Percentiles rank a stretch among this genome's conserved stretches.
Evolutionary conservation across 2,888 invertebrate genomes (phyloP).

Genomic region (Empis stercorea): DNA sequence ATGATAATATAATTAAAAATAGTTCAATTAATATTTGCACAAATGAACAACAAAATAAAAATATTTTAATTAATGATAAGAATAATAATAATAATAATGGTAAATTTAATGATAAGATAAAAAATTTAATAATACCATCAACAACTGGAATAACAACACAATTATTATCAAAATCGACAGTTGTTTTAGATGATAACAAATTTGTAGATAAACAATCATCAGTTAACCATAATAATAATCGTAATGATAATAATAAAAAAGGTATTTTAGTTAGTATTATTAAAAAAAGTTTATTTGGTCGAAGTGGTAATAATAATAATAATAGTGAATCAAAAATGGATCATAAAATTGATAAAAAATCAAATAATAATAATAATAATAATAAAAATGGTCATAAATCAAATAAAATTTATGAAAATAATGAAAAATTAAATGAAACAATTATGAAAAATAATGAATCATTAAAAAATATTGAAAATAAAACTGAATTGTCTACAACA

Average conservation of each 20-base stretch:
- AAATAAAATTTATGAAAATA: background rate
- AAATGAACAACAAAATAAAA: background rate
- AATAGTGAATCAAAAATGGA: background rate
- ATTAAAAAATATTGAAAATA: background rate
- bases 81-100: background rate
- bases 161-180: no score
- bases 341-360: background rate
- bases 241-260: background rate
- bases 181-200: no score
- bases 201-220: no score
- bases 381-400: background rate
- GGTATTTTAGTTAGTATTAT: constrained; percentile 1
- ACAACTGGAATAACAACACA: no score
- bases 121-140: no score
- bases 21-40: no score
- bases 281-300: constrained; percentile 1
- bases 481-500: background rate
- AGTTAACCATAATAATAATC: background rate
- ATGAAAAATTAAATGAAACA: background rate
- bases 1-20: no score
- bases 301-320: background rate
- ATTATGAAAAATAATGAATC: background rate
- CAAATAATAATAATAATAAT: background rate
- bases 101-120: background rate
- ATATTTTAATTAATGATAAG: background rate